Conservation (phyloP, 2,888 invertebrate genomes). For the Agriopis marginaria region DNA sequence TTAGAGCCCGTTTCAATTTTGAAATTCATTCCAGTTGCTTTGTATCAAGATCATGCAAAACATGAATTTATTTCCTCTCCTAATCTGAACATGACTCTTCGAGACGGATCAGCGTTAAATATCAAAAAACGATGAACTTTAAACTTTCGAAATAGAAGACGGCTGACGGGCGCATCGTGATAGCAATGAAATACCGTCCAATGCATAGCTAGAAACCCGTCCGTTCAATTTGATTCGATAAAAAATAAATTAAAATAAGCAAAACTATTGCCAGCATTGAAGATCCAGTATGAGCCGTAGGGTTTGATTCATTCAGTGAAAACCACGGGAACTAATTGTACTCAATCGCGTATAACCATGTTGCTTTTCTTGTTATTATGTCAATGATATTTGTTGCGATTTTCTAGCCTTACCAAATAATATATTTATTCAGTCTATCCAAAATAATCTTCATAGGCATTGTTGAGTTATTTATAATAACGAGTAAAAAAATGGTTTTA, state of each 20-base stretch:
- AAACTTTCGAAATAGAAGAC: conserved; percentile 70
- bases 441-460: too few species aligned
- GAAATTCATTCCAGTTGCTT: conserved; percentile 39
- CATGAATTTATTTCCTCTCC: conserved; percentile 45
- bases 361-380: background rate
- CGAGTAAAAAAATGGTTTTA: too few species aligned
- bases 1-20: conserved; percentile 40
- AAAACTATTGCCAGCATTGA: conserved; percentile 47
- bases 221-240: conserved; percentile 80
- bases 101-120: conserved; percentile 64
- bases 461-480: too few species aligned
- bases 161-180: conserved; percentile 70
- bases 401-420: too few species aligned
- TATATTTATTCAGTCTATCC: too few species aligned
- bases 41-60: conserved; percentile 49
- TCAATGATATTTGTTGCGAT: background rate
- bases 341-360: background rate
- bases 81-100: conserved; percentile 45
- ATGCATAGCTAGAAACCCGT: conserved; percentile 75
- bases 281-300: conserved; percentile 15
- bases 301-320: background rate
- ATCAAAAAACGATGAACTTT: conserved; percentile 77
- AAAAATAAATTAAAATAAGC: conserved; percentile 85
- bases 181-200: conserved; percentile 65
- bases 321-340: background rate